A percentile compares a stretch with the other conserved stretches of the same genome.
phyloP scores from a whole-genome alignment of 1,140 invertebrate species.

The Bradynema listronoti region DNA sequence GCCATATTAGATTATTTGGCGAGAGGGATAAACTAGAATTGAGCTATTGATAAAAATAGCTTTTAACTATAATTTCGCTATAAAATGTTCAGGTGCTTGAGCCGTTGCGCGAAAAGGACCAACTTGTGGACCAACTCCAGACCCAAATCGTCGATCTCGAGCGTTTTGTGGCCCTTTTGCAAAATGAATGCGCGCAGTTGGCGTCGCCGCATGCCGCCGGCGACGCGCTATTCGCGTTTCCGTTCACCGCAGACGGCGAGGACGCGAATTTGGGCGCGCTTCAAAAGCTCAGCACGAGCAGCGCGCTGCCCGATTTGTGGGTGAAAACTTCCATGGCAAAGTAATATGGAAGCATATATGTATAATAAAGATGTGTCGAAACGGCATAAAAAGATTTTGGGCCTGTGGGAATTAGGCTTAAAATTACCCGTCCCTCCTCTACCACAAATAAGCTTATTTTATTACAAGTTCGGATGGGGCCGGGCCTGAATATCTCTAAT shows the following conservation, averaged over 20 bases:
- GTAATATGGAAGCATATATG: no score
- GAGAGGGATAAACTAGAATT: no score
- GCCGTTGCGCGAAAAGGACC: slow-evolving; percentile 88
- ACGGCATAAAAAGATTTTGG: not conserved
- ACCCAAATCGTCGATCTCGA: slow-evolving; percentile 88
- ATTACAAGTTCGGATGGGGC: no score
- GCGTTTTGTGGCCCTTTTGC: slow-evolving; percentile 88
- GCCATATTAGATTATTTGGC: no score
- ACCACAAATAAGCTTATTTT: no score
- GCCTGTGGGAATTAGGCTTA: no score
- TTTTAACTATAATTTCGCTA: not conserved
- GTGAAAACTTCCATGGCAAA: no score
- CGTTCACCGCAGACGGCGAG: not conserved
- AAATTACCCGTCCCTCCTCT: no score
- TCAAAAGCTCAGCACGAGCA: not conserved
- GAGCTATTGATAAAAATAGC: not conserved
- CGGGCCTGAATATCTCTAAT: no score
- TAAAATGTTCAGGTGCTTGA: slow-evolving; percentile 71
- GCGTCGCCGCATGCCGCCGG: not conserved
- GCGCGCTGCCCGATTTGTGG: not conserved
- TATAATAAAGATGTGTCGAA: no score
- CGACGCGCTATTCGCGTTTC: no score
- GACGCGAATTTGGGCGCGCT: not conserved
- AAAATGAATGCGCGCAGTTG: slow-evolving; percentile 64
- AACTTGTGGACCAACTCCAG: slow-evolving; percentile 83